A percentile compares a stretch with the other conserved stretches of the same genome.
These are phyloP conservation scores for Apotomis turbidana DNA, from an alignment of 2,888 invertebrate genomes.

Conservation along the genomic window DNA sequence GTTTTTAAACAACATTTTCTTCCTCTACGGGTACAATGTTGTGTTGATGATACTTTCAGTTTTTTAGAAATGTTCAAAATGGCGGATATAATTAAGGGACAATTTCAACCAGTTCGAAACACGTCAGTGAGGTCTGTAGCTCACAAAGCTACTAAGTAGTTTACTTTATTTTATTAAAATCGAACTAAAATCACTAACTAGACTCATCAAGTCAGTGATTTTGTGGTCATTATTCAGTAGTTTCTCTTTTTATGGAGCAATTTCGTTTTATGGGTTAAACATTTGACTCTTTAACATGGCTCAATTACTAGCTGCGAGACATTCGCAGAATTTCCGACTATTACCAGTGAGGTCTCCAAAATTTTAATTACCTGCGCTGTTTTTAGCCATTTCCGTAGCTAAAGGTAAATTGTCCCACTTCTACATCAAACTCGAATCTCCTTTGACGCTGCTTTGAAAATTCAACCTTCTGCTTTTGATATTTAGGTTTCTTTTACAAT, in stretches of 20 bases:
- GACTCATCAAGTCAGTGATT: not conserved
- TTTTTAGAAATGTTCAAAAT: no score
- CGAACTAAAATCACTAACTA: no score
- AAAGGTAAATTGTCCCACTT: slow-evolving; percentile 35
- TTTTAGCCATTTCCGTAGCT: slow-evolving; percentile 52
- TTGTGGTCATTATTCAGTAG: no score
- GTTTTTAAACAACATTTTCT: no score
- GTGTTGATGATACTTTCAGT: no score
- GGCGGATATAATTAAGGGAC: no score
- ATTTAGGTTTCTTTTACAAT: not conserved
- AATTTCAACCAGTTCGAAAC: no score
- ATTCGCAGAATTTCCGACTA: slow-evolving; percentile 53
- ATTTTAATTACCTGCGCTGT: slow-evolving; percentile 61
- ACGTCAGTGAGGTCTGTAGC: no score
- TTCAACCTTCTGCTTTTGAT: not conserved
- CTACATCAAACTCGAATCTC: not conserved
- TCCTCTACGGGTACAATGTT: no score
- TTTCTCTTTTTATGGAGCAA: no score
- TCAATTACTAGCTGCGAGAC: slow-evolving; percentile 48
- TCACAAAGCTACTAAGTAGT: no score
- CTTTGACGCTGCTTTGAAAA: not conserved
- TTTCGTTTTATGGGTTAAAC: not conserved
- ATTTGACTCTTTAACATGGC: slow-evolving; percentile 5
- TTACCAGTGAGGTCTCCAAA: slow-evolving; percentile 57
- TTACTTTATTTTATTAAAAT: no score